phyloP scores from a whole-genome alignment of 1,140 invertebrate species.

The Pteromalus puparum region DNA sequence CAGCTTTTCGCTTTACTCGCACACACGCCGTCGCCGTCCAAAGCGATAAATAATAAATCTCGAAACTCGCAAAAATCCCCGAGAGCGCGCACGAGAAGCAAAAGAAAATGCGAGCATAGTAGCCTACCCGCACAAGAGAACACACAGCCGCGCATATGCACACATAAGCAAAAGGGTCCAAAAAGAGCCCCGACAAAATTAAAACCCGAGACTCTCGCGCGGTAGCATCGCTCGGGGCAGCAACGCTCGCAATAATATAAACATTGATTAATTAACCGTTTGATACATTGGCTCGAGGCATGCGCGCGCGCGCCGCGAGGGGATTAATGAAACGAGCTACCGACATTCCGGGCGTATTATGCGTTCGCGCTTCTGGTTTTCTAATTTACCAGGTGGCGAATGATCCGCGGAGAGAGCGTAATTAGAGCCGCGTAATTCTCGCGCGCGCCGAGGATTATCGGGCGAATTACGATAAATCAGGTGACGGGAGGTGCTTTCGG shows the following conservation, averaged over 20 bases:
- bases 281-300: constrained; percentile 63
- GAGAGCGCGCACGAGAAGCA: not conserved
- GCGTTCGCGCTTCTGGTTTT: constrained; percentile 22
- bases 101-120: no score
- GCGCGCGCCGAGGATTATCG: constrained; percentile 21
- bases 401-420: not conserved
- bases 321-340: constrained; percentile 64
- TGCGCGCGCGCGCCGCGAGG: constrained; percentile 48
- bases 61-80: not conserved
- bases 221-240: constrained; percentile 51
- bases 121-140: no score
- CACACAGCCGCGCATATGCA: no score
- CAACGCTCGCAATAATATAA: constrained; percentile 67
- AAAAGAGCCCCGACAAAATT: not conserved
- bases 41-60: not conserved
- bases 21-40: no score
- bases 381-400: constrained; percentile 8
- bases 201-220: not conserved
- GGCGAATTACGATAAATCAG: constrained; percentile 27
- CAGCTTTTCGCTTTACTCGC: not conserved
- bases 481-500: not conserved
- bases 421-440: constrained; percentile 14
- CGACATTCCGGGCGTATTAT: constrained; percentile 30
- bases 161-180: not conserved
- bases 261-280: constrained; percentile 71